phyloP scores from a whole-genome alignment of 2,888 invertebrate species.

The Eudemis profundana region DNA sequence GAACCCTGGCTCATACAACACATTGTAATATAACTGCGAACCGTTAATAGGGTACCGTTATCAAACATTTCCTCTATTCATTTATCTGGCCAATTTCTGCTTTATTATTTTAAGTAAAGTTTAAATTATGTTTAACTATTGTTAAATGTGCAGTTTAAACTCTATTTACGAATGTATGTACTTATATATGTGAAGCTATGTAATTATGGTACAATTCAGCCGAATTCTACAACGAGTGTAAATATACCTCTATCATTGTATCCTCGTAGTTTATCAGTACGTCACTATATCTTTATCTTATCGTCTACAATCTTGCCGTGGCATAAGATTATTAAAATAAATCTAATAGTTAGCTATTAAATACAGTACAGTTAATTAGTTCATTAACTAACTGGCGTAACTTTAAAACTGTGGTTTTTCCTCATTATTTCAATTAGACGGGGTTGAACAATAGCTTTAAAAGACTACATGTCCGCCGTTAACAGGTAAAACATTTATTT shows the following conservation, averaged over 20 bases:
- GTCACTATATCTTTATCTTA: constrained; percentile 30
- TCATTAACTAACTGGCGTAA: constrained; percentile 1
- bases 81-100: neutral
- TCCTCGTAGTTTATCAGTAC: constrained; percentile 16
- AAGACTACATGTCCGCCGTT: neutral
- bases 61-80: neutral
- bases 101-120: too few relatives aligned
- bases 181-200: too few relatives aligned
- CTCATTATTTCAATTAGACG: neutral
- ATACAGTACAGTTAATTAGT: neutral
- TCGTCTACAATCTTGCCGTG: constrained; percentile 17
- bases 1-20: too few relatives aligned
- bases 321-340: constrained; percentile 4
- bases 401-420: neutral
- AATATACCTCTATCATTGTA: neutral
- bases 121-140: too few relatives aligned
- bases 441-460: neutral
- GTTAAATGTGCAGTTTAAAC: too few relatives aligned
- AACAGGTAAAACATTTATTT: neutral
- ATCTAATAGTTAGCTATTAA: too few relatives aligned
- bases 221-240: neutral
- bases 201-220: too few relatives aligned
- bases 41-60: neutral
- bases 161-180: too few relatives aligned
- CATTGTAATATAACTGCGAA: neutral